A percentile compares a stretch with the other conserved stretches of the same genome.
Conservation (phyloP, 1,140 invertebrate genomes). For the Delia radicum region DNA sequence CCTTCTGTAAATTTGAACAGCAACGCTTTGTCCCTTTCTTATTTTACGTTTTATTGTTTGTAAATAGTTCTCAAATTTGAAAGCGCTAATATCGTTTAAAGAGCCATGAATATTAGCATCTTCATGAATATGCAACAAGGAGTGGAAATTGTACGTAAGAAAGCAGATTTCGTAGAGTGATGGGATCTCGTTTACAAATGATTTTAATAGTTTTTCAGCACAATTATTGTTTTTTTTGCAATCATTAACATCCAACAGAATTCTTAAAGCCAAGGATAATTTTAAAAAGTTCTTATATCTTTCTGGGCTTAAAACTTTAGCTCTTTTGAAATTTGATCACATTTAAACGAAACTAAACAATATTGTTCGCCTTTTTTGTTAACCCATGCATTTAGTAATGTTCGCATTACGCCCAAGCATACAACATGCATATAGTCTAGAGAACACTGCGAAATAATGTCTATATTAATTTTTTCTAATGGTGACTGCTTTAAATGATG, state of each 20-base stretch:
- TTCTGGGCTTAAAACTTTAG: slow-evolving; percentile 23
- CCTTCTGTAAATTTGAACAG: slow-evolving; percentile 30
- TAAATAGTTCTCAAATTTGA: slow-evolving; percentile 34
- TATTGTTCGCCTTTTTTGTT: slow-evolving; percentile 29
- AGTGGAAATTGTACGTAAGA: slow-evolving; percentile 31
- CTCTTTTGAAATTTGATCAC: slow-evolving; percentile 27
- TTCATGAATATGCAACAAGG: slow-evolving; percentile 32
- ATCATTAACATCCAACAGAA: slow-evolving; percentile 7
- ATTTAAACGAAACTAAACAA: slow-evolving; percentile 29
- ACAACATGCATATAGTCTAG: slow-evolving; percentile 33
- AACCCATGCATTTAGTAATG: slow-evolving; percentile 30
- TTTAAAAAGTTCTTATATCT: slow-evolving; percentile 29
- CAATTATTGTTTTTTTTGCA: slow-evolving; percentile 24
- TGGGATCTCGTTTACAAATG: slow-evolving; percentile 28
- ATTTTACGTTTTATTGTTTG: slow-evolving; percentile 28
- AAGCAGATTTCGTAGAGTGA: slow-evolving; percentile 26
- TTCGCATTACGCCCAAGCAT: slow-evolving; percentile 31
- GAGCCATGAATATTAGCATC: slow-evolving; percentile 29
- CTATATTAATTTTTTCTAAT: slow-evolving; percentile 31
- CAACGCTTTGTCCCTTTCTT: slow-evolving; percentile 26
- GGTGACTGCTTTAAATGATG: slow-evolving; percentile 29
- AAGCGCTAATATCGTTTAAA: slow-evolving; percentile 31
- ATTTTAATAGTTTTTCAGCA: slow-evolving; percentile 26
- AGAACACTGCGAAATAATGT: slow-evolving; percentile 27
- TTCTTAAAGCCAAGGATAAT: slow-evolving; percentile 21